Percentiles rank a stretch among this genome's conserved stretches.
Evolutionary conservation across 1,140 invertebrate species (phyloP).

Genomic region (Ylistrum balloti): DNA sequence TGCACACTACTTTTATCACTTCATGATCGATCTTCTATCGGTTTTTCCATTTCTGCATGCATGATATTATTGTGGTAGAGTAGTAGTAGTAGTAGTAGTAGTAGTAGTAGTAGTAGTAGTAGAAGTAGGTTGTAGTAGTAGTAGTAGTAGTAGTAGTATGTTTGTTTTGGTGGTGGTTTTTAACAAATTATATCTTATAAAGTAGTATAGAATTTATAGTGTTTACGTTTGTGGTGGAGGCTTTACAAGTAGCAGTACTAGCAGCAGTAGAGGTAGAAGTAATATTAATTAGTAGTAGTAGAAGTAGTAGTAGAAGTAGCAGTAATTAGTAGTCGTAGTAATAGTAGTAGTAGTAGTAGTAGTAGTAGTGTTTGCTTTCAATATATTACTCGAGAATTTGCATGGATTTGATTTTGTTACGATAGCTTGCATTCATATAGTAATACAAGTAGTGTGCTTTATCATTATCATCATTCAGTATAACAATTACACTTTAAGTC

Average conservation of each 20-base stretch:
- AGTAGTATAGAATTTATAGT: background rate
- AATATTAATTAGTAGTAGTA: background rate
- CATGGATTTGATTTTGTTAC: background rate
- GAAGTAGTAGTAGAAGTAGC: background rate
- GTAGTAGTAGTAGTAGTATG: slow-evolving; percentile 22
- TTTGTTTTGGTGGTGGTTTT: background rate
- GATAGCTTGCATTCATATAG: background rate
- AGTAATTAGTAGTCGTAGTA: background rate
- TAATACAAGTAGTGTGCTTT: background rate
- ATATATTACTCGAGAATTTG: background rate
- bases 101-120: background rate
- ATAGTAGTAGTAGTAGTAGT: background rate
- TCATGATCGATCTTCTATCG: background rate
- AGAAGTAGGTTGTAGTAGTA: background rate
- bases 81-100: background rate
- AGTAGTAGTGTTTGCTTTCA: background rate
- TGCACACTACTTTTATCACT: background rate
- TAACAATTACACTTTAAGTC: no score
- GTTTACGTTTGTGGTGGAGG: background rate
- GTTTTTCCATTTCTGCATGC: background rate
- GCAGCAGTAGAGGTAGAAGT: no score
- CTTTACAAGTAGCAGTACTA: background rate
- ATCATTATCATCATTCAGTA: no score
- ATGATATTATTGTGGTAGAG: background rate
- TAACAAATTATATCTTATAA: no score